Base-by-base conservation (phyloP, 1,140 invertebrate genomes). In the Drosophila nebulosa region DNA sequence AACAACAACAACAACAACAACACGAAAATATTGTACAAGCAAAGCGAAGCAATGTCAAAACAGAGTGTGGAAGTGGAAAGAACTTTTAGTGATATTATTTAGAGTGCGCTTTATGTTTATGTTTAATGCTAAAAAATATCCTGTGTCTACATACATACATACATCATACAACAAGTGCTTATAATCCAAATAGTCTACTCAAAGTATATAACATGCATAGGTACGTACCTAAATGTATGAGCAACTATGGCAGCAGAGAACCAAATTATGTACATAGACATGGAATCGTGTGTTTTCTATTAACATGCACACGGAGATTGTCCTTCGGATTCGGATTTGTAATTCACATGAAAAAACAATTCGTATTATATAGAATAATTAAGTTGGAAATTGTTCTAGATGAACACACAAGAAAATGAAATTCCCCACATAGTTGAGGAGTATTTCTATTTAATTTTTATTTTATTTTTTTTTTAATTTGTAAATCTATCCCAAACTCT, bases 51-150 rank as follows among this genome's bases (percentile, higher is more conserved):
- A 63, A 79, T 74, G 65, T 65, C 70, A 59, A 68, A 42, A 53
- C 42, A 61, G 30, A 16, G 42, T 16, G 32, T 42, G 42, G 62
- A 66, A 39, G 57, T 74, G 51, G 52, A 61, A 56, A 79, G 60
- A 73, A 74, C 65, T 81, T 90, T 90, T 70, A 88, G 86, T 90
- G 86, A 90, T 90, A 90, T 90, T 90, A 88, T 90, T 90, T 90
- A 86, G 50, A 78, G 83, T 81, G 78, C 83, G 83, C 74, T 74
- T 83, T 77, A 72, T 81, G 75, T 75, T 75, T 76, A 78, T 56
- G 65, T 55, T 69, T 42, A 79, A 69, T 46, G 58, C 56, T 42
- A 62, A 63, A 65, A 63, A 5, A 63, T 69, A 63, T 65, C 60
- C 39, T 46, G 39, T 46, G 39, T 46, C 39, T 46, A 46, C 39